Conservation (phyloP, 1,140 invertebrate genomes). For the Coelopa frigida region DNA sequence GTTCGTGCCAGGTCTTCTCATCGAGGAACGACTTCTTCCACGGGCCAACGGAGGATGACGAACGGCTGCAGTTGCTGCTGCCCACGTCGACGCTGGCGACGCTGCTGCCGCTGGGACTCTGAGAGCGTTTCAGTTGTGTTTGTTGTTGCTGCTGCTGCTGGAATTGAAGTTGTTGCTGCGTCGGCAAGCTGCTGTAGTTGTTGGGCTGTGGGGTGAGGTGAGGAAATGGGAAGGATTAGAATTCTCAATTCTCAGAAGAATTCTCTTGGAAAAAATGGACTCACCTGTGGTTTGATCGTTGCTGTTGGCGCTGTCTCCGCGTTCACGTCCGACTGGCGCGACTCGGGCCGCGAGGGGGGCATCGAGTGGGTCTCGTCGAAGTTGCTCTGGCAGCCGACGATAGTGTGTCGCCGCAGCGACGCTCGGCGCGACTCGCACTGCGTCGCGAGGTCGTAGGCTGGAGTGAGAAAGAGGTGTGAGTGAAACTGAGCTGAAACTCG, state of each 20-base stretch:
- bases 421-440: conserved; percentile 64
- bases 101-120: conserved; percentile 10
- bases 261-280: not conserved
- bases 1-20: conserved; percentile 77
- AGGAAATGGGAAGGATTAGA: not conserved
- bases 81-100: not conserved
- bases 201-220: conserved; percentile 12
- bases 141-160: conserved; percentile 20
- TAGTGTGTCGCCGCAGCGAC: conserved; percentile 64
- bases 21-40: conserved; percentile 60
- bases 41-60: conserved; percentile 46
- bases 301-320: conserved; percentile 23
- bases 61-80: conserved; percentile 20
- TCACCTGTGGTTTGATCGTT: conserved; percentile 3
- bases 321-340: conserved; percentile 47
- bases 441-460: conserved; percentile 73
- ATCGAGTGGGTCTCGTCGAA: conserved; percentile 56
- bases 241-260: not conserved
- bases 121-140: conserved; percentile 16
- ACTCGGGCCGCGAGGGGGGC: conserved; percentile 60
- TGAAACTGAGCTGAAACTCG: too few species aligned
- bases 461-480: not conserved
- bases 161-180: conserved; percentile 7
- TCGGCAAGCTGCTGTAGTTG: too few species aligned
- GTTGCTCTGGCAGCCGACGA: conserved; percentile 52